Evolutionary conservation across 1,140 invertebrate species (phyloP).

Genomic region (Plectus sambesii): DNA sequence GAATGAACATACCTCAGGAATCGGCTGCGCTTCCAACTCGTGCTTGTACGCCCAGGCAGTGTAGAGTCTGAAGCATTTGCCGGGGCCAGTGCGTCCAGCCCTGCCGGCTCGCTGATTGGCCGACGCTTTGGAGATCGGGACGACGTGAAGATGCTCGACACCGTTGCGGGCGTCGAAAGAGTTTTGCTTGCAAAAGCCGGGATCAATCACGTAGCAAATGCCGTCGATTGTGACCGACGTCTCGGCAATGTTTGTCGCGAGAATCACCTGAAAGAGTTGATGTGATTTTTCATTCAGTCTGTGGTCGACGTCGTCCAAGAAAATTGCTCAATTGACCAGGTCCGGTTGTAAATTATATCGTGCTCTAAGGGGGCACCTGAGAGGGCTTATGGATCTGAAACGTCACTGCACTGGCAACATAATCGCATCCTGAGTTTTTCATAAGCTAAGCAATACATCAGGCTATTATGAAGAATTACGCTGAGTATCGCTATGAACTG

Average conservation of each 20-base stretch:
- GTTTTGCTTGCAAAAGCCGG: slow-evolving; percentile 97
- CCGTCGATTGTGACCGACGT: slow-evolving; percentile 98
- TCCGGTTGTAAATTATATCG: slow-evolving; percentile 7
- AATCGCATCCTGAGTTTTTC: slow-evolving; percentile 19
- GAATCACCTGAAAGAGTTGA: slow-evolving; percentile 67
- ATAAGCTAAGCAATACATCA: neutral
- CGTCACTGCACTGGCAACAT: too few species aligned
- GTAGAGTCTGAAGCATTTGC: slow-evolving; percentile 80
- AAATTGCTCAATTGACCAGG: slow-evolving; percentile 12
- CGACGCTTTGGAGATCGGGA: slow-evolving; percentile 59
- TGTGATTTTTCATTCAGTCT: too few species aligned
- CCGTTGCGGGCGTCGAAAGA: slow-evolving; percentile 64
- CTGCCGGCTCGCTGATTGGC: slow-evolving; percentile 82
- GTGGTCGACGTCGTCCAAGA: too few species aligned
- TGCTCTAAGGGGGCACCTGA: too few species aligned
- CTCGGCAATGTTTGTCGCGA: slow-evolving; percentile 98
- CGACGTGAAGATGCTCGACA: neutral
- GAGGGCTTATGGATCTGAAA: too few species aligned
- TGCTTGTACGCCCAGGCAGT: slow-evolving; percentile 93
- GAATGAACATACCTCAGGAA: slow-evolving; percentile 61
- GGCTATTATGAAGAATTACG: too few species aligned
- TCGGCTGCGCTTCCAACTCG: slow-evolving; percentile 91
- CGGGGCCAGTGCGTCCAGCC: slow-evolving; percentile 84
- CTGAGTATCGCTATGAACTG: too few species aligned
- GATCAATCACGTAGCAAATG: slow-evolving; percentile 97